Evolutionary conservation across 2,113 vertebrate genomes (phyloP).

Genomic region (Psilopsiagon aymara): DNA sequence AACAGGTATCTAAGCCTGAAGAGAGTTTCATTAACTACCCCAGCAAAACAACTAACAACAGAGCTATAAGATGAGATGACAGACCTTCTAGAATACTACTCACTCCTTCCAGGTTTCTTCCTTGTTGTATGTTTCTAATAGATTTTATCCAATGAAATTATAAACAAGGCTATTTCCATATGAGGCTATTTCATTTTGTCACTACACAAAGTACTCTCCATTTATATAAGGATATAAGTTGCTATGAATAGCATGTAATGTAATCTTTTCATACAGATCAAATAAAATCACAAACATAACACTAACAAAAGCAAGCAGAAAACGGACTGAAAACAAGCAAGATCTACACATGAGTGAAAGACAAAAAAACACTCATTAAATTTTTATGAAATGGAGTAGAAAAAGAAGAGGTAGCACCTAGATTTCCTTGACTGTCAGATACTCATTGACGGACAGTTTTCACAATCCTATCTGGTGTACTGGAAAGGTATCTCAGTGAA

Average conservation of each 20-base stretch:
- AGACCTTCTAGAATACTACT: neutral
- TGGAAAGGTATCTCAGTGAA: neutral
- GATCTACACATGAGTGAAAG: neutral
- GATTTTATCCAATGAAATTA: neutral
- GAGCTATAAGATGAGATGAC: neutral
- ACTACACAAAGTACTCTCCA: neutral
- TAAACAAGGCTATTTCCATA: neutral
- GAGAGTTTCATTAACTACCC: neutral
- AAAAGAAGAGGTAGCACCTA: neutral
- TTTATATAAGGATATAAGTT: neutral
- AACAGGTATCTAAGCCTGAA: neutral
- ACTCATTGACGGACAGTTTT: neutral
- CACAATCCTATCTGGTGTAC: neutral
- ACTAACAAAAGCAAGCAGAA: neutral
- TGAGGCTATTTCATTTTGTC: neutral
- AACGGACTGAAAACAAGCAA: neutral
- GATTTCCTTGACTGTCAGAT: neutral
- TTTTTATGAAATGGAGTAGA: neutral
- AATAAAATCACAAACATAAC: neutral
- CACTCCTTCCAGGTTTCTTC: neutral
- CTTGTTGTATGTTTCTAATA: neutral
- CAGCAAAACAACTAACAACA: neutral
- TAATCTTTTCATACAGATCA: neutral
- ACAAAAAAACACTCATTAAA: neutral
- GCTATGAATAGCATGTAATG: neutral